A percentile compares a stretch with the other conserved stretches of the same genome.
Conservation (phyloP, 1,140 invertebrate species). For the Trachymyrmex septentrionalis region DNA sequence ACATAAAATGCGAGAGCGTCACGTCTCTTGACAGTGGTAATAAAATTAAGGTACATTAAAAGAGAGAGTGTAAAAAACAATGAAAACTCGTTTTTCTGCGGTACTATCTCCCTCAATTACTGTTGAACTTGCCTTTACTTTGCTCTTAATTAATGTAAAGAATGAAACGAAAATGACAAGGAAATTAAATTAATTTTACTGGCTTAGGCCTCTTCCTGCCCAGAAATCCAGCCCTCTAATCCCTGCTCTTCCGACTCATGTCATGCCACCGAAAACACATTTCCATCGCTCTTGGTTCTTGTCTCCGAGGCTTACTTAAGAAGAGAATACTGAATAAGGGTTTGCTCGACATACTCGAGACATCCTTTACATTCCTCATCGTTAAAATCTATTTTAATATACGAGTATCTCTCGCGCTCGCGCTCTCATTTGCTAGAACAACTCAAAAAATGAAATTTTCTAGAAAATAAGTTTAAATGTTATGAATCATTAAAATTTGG, state of each 20-base stretch:
- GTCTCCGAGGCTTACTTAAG: conserved; percentile 6
- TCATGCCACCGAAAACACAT: conserved; percentile 58
- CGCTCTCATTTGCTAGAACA: too few relatives aligned
- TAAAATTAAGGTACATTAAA: conserved; percentile 57
- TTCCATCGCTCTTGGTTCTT: conserved; percentile 35
- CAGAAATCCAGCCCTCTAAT: conserved; percentile 45
- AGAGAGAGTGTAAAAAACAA: conserved; percentile 8
- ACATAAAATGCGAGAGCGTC: conserved; percentile 7
- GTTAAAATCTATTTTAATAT: conserved; percentile 1
- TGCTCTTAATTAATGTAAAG: conserved; percentile 1
- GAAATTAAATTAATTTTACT: conserved; percentile 81
- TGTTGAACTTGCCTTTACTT: conserved; percentile 1
- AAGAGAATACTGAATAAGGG: not conserved
- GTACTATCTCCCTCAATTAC: not conserved
- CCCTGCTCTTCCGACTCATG: conserved; percentile 63
- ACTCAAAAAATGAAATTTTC: too few relatives aligned
- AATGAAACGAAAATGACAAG: conserved; percentile 61
- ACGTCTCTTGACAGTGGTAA: conserved; percentile 32
- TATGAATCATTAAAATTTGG: too few relatives aligned
- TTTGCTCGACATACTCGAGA: not conserved
- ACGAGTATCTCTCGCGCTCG: too few relatives aligned
- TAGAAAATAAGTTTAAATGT: too few relatives aligned
- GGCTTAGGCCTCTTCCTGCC: conserved; percentile 64
- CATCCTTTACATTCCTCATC: not conserved
- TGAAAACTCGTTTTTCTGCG: not conserved